Percentiles rank a stretch among this genome's conserved stretches.
phyloP scores from a whole-genome alignment of 2,113 vertebrate species.

The Dolichallabes microphthalmus region DNA sequence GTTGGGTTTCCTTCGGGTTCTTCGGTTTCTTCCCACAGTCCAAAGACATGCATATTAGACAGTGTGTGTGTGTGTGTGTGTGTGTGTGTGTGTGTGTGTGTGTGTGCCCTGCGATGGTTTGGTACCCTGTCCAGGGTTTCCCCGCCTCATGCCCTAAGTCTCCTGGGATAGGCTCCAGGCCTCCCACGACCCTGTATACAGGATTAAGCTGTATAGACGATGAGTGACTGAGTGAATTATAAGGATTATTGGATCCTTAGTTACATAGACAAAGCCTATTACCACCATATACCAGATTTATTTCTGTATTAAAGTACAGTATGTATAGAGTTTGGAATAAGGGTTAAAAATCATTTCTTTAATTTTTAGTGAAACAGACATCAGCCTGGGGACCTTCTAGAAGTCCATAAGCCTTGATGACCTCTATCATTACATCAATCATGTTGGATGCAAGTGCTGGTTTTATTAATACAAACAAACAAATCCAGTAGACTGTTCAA shows the following conservation, averaged over 20 bases:
- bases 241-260: neutral
- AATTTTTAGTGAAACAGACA: conserved; percentile 18
- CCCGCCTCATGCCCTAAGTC: too few species aligned
- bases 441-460: neutral
- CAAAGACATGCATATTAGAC: too few species aligned
- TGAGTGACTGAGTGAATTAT: neutral
- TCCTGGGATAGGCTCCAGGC: too few species aligned
- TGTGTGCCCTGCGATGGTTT: too few species aligned
- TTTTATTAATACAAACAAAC: neutral
- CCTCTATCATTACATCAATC: neutral
- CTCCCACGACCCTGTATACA: too few species aligned
- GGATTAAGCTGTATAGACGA: too few species aligned
- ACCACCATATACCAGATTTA: neutral
- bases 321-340: neutral
- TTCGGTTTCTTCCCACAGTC: too few species aligned
- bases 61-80: too few species aligned
- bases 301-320: neutral
- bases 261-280: neutral
- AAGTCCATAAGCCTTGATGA: neutral
- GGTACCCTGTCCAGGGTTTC: too few species aligned
- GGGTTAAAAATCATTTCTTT: neutral
- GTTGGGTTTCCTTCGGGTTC: too few species aligned
- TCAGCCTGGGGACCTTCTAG: neutral
- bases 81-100: too few species aligned
- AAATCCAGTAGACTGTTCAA: neutral